Evolutionary conservation across 92 coral and sea anemone species (phyloP).

Genomic region (Zoanthus sociatus): DNA sequence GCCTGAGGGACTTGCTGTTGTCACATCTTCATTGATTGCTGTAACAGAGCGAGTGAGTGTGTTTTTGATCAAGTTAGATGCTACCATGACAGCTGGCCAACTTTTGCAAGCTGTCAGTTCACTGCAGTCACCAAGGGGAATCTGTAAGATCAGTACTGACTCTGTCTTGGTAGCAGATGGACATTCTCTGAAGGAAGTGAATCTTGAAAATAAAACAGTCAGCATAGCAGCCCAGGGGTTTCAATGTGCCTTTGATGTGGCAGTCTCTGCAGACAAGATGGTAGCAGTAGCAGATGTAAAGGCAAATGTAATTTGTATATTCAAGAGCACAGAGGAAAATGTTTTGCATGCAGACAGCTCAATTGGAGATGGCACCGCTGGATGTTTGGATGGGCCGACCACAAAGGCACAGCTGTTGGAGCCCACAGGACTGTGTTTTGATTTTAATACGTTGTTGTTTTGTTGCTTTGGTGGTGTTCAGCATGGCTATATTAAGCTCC

Average conservation of each 20-base stretch:
- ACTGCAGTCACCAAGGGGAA: no score
- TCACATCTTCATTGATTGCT: constrained; percentile 3
- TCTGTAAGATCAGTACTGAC: background rate
- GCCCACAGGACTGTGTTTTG: constrained; percentile 74
- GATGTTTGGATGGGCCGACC: constrained; percentile 65
- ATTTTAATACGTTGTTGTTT: constrained; percentile 49
- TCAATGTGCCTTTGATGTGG: constrained; percentile 69
- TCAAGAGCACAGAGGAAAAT: background rate
- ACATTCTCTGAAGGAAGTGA: no score
- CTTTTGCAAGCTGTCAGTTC: no score
- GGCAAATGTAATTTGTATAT: constrained; percentile 36
- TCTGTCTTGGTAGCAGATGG: no score
- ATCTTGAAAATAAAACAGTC: no score
- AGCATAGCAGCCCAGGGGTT: constrained; percentile 36
- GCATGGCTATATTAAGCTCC: constrained; percentile 66
- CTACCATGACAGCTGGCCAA: no score
- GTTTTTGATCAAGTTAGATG: constrained; percentile 49
- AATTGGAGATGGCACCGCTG: constrained; percentile 62
- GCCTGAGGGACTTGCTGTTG: constrained; percentile 77
- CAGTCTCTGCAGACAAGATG: constrained; percentile 52
- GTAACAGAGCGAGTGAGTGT: constrained; percentile 54
- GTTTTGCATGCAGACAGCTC: background rate
- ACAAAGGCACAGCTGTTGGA: constrained; percentile 57
- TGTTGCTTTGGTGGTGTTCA: constrained; percentile 72
- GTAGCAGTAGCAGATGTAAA: constrained; percentile 61